Conservation (phyloP, 2,113 vertebrate genomes). For the Triplophysa rosa region DNA sequence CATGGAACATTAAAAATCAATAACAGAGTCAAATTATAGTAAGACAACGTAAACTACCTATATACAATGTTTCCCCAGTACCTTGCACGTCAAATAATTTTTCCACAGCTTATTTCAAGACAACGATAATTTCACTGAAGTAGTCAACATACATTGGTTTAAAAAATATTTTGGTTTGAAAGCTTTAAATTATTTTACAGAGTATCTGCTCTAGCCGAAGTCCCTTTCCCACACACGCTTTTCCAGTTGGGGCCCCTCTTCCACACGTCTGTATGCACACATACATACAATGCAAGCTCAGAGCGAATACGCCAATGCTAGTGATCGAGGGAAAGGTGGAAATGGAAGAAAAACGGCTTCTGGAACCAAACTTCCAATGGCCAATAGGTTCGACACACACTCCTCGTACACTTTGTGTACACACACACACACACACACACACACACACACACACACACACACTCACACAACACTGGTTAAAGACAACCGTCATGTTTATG, state of each 20-base stretch:
- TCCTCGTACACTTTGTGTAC: background rate
- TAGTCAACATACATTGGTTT: background rate
- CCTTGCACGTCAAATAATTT: no score
- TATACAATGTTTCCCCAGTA: background rate
- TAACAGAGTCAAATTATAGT: background rate
- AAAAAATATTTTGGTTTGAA: no score
- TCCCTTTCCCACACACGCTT: constrained; percentile 3
- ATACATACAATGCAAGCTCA: background rate
- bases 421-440: no score
- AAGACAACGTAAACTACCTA: background rate
- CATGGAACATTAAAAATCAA: background rate
- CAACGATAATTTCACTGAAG: no score
- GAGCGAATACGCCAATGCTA: constrained; percentile 11
- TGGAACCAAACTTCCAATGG: background rate
- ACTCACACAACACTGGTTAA: background rate
- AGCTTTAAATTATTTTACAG: background rate
- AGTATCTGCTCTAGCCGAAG: background rate
- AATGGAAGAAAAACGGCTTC: background rate
- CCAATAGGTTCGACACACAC: background rate
- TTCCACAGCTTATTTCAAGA: no score
- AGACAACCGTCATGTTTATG: background rate
- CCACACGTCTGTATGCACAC: background rate
- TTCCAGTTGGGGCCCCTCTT: constrained; percentile 35
- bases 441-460: no score
- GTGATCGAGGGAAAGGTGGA: constrained; percentile 5